Evolutionary conservation across 2,797 vertebrate genomes (phyloP), one percentile per base, ranked within the genome.

Genomic region (Eupleurogrammus muticus): DNA sequence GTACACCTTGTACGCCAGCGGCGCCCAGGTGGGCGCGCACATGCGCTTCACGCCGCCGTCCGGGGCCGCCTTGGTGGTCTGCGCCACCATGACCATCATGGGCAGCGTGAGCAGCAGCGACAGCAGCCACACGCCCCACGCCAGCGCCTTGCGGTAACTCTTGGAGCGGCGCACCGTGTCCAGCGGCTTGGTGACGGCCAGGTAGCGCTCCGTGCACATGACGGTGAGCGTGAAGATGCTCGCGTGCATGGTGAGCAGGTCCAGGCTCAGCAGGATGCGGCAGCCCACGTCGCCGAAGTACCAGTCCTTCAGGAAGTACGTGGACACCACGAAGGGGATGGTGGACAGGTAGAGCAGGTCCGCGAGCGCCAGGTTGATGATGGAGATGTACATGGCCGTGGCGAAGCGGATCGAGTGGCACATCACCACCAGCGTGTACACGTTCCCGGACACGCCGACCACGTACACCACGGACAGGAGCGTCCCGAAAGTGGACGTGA

Each of bases 191-290:
- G 95, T 95, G 66, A 97, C 96, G 14, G 96, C 96, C 91, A 96
- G 85, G 88, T 97, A 97, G 72, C 96, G 95, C 93, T 97, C 96
- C 51, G 92, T 92, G 92, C 96, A 96, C 96, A 97, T 96, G 14
- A 96, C 94, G 0, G 96, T 96, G 11, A 97, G 94, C 1, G 96
- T 97, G 87, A 97, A 97, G 90, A 97, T 97, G 93, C 96, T 96
- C 67, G 96, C 96, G 80, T 97, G 96, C 96, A 97, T 97, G 90
- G 96, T 97, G 70, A 97, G 94, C n/a, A 97, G 93, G 92, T 97
- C 96, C 85, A 97, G 91, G 90, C 96, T 96, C 60, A 97, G 94
- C 72, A 97, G 91, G 49, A 97, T 91, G 85, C 95, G 93, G 87
- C 96, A 97, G 0, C 96, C 96, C 71, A 95, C 91, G 46, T 96